phyloP scores from a whole-genome alignment of 2,797 vertebrate genomes.

The Enoplosus armatus region DNA sequence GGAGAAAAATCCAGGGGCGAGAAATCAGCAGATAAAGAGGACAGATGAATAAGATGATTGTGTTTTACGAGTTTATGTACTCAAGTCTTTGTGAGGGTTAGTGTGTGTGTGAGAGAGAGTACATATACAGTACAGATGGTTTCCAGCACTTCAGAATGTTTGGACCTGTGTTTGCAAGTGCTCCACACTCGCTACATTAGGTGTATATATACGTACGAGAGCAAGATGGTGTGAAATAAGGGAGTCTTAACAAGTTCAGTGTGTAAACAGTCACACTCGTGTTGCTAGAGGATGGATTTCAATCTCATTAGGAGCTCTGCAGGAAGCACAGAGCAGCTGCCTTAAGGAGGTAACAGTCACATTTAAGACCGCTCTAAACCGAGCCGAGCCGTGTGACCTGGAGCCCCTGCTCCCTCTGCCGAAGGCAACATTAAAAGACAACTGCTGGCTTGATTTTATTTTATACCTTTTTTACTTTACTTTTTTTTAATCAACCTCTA shows the following conservation, averaged over 20 bases:
- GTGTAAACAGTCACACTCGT: constrained; percentile 49
- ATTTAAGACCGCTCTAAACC: constrained; percentile 69
- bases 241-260: constrained; percentile 57
- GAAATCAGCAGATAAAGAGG: constrained; percentile 57
- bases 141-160: constrained; percentile 13
- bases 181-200: constrained; percentile 1
- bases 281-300: constrained; percentile 74
- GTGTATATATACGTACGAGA: neutral
- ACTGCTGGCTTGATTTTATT: neutral
- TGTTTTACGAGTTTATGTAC: constrained; percentile 14
- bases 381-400: neutral
- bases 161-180: neutral
- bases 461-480: neutral
- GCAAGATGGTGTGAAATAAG: constrained; percentile 28
- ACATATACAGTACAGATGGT: constrained; percentile 15
- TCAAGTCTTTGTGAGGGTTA: neutral
- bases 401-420: neutral
- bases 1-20: constrained; percentile 39
- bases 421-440: neutral
- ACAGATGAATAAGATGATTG: constrained; percentile 44
- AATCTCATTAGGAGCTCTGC: constrained; percentile 79
- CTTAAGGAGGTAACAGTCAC: constrained; percentile 72
- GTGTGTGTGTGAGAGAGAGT: neutral
- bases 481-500: neutral
- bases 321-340: constrained; percentile 80